Conservation (phyloP, 2,888 invertebrate genomes). For the Coecobrya sp. region DNA sequence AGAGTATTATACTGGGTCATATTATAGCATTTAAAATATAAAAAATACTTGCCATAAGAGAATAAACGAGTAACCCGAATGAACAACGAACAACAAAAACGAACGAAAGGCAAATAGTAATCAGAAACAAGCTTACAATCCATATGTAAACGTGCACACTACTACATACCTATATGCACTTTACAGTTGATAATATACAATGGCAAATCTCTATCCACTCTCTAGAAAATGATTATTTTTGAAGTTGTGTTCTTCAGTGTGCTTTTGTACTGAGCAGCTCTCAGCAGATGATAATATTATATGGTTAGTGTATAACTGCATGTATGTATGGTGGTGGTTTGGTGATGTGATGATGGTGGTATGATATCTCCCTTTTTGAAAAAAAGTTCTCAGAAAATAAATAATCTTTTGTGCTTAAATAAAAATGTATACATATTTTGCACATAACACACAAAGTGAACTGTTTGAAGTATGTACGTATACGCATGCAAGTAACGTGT, state of each 20-base stretch:
- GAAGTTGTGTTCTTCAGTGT: not conserved
- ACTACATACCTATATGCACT: not conserved
- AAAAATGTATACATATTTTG: conserved; percentile 31
- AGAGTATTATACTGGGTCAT: no score
- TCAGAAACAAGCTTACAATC: not conserved
- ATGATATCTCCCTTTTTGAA: conserved; percentile 20
- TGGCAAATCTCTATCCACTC: not conserved
- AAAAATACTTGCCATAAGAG: not conserved
- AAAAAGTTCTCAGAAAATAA: conserved; percentile 45
- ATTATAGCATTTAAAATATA: no score
- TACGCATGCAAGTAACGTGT: not conserved
- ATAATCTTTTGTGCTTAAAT: conserved; percentile 25
- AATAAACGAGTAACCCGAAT: conserved; percentile 13
- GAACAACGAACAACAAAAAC: conserved; percentile 17
- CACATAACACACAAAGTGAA: conserved; percentile 36
- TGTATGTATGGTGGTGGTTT: conserved; percentile 10
- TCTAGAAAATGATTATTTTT: not conserved
- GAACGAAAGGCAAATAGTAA: conserved; percentile 8
- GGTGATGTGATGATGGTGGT: not conserved
- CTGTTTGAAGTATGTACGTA: not conserved
- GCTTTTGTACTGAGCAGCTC: not conserved
- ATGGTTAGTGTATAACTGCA: not conserved
- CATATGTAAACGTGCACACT: not conserved
- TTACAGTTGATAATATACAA: not conserved
- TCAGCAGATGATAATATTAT: conserved; percentile 5